Conservation (phyloP, 2,888 invertebrate genomes). For the Leuctra nigra region DNA sequence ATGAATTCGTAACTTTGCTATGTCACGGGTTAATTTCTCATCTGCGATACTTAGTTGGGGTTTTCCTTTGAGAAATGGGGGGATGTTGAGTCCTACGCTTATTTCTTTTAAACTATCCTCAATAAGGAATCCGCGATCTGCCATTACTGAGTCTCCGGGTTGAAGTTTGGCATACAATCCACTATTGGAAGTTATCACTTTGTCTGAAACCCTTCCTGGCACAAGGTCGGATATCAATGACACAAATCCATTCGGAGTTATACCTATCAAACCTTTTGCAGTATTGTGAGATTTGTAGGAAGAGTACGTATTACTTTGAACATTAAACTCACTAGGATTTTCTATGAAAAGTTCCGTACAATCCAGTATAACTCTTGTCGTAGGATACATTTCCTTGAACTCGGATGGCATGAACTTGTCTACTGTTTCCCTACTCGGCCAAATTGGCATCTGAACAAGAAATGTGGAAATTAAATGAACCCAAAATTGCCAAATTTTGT, state of each 20-base stretch:
- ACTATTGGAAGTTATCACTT: constrained; percentile 24
- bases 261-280: constrained; percentile 30
- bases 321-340: constrained; percentile 19
- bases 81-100: constrained; percentile 24
- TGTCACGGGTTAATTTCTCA: constrained; percentile 22
- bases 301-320: constrained; percentile 19
- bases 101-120: constrained; percentile 24
- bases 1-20: constrained; percentile 27
- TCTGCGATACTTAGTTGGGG: not conserved
- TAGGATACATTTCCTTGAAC: not conserved
- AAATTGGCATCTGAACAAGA: not conserved
- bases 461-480: not conserved
- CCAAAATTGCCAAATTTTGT: constrained; percentile 10
- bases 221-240: constrained; percentile 28
- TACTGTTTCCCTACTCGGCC: not conserved
- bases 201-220: constrained; percentile 29
- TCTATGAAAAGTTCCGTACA: constrained; percentile 28
- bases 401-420: not conserved
- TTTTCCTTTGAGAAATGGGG: constrained; percentile 23
- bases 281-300: constrained; percentile 27
- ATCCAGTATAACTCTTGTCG: constrained; percentile 21
- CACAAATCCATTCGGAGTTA: constrained; percentile 29
- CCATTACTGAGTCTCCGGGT: constrained; percentile 29
- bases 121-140: constrained; percentile 30
- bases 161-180: constrained; percentile 25